Conservation (phyloP, 1,140 invertebrate species). For the Lepidurus arcticus region DNA sequence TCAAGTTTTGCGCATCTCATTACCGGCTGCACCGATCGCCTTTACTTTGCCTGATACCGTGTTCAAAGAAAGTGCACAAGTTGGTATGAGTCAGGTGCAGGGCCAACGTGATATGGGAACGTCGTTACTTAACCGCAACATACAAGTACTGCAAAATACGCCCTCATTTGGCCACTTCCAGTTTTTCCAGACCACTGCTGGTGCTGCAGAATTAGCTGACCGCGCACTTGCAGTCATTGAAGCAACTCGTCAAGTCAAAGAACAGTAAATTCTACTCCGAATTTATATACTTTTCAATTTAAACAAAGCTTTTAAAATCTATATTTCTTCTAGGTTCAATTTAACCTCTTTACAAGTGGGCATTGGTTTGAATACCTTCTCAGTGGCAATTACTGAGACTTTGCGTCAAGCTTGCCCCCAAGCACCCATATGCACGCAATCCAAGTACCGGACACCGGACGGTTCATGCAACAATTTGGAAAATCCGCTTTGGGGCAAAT, state of each 20-base stretch:
- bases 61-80: slow-evolving; percentile 31
- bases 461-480: slow-evolving; percentile 78
- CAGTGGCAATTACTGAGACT: neutral
- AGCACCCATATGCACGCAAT: neutral
- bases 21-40: neutral
- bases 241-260: slow-evolving; percentile 29
- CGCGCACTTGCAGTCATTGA: slow-evolving; percentile 32
- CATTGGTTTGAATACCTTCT: neutral
- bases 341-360: slow-evolving; percentile 1
- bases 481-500: slow-evolving; percentile 64
- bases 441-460: slow-evolving; percentile 65
- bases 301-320: neutral
- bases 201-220: slow-evolving; percentile 28
- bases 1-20: neutral
- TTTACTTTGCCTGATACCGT: neutral
- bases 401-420: neutral
- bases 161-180: slow-evolving; percentile 34
- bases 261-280: slow-evolving; percentile 46
- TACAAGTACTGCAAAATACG: slow-evolving; percentile 29
- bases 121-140: slow-evolving; percentile 3
- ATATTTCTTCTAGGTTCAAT: neutral
- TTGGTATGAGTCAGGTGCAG: neutral
- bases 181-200: slow-evolving; percentile 27
- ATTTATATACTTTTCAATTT: neutral
- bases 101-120: slow-evolving; percentile 21